Conservation (phyloP, 2,888 invertebrate genomes). For the Minunthozetes semirufus region DNA sequence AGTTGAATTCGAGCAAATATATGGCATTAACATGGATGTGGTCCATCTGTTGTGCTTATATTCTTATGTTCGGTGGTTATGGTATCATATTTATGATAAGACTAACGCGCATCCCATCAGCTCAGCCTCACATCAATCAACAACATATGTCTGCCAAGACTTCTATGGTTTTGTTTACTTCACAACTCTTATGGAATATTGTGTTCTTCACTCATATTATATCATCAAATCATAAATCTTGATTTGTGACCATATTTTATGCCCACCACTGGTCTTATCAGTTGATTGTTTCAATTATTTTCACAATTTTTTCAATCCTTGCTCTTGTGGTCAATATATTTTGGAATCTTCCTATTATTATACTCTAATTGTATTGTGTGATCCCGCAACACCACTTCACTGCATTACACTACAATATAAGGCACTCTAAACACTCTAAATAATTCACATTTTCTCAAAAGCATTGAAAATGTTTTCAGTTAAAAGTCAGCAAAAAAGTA, state of each 20-base stretch:
- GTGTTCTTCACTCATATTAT: neutral
- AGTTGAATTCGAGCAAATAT: too few species aligned
- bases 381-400: neutral
- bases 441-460: too few species aligned
- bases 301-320: neutral
- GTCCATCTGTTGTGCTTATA: conserved; percentile 14
- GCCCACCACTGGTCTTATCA: neutral
- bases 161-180: conserved; percentile 10
- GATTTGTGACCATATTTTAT: neutral
- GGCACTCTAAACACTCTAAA: neutral
- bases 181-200: neutral
- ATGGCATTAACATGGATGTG: too few species aligned
- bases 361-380: too few species aligned
- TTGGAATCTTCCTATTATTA: too few species aligned
- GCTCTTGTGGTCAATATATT: too few species aligned
- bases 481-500: too few species aligned
- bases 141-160: conserved; percentile 24
- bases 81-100: neutral
- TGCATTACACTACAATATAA: neutral
- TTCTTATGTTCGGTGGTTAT: neutral
- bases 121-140: conserved; percentile 10
- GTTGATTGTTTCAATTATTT: neutral
- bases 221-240: conserved; percentile 31
- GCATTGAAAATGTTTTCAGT: too few species aligned
- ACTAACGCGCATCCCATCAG: neutral